Conservation (phyloP, 2,888 invertebrate species). For the Phytoseiulus persimilis region DNA sequence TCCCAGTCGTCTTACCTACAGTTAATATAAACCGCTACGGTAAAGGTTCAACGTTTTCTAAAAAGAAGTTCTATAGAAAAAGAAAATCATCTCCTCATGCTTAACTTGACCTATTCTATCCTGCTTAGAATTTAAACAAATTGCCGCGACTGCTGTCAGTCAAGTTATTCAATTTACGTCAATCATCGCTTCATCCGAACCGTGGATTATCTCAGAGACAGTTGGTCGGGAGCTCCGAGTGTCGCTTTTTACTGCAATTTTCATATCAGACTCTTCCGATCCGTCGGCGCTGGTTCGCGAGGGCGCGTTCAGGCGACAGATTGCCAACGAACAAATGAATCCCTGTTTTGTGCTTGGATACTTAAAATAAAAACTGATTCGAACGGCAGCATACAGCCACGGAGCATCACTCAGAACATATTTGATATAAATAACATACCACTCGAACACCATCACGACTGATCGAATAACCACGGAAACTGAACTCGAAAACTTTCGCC, state of each 20-base stretch:
- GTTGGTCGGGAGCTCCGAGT: neutral
- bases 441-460: neutral
- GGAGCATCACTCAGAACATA: neutral
- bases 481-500: neutral
- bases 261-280: neutral
- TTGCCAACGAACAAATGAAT: neutral
- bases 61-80: neutral
- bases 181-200: neutral
- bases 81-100: neutral
- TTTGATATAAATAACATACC: neutral
- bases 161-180: neutral
- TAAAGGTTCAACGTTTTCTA: neutral
- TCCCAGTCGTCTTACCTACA: neutral
- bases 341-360: neutral
- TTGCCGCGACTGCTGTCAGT: neutral
- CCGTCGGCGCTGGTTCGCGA: neutral
- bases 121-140: neutral
- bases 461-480: neutral
- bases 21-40: neutral
- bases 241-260: neutral
- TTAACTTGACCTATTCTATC: neutral
- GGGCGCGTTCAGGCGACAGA: neutral
- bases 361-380: neutral
- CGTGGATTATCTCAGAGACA: neutral
- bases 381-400: neutral